These are phyloP conservation scores for Apoderus coryli DNA, from an alignment of 2,888 invertebrate species.

Conservation along the genomic window DNA sequence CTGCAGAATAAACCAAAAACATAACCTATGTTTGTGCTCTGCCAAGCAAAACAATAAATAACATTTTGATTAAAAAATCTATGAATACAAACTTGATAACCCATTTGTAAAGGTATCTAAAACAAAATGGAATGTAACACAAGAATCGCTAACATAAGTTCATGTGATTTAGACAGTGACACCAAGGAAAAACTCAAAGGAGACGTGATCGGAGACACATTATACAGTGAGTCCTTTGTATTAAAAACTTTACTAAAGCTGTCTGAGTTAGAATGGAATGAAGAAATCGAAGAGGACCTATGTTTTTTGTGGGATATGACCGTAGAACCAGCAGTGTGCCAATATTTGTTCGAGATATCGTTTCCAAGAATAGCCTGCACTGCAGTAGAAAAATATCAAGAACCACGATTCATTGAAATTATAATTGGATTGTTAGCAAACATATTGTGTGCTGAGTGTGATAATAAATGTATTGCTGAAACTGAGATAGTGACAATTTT, in stretches of 20 bases:
- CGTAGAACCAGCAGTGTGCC: slow-evolving; percentile 58
- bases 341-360: slow-evolving; percentile 51
- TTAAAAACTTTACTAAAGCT: slow-evolving; percentile 52
- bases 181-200: slow-evolving; percentile 42
- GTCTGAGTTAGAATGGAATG: slow-evolving; percentile 41
- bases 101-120: too few relatives aligned
- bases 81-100: too few relatives aligned
- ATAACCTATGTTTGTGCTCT: too few relatives aligned
- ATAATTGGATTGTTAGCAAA: slow-evolving; percentile 73
- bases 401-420: slow-evolving; percentile 57
- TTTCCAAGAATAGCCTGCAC: slow-evolving; percentile 49
- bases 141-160: slow-evolving; percentile 12
- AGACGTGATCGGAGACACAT: slow-evolving; percentile 66
- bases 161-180: slow-evolving; percentile 28
- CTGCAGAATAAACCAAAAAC: too few relatives aligned
- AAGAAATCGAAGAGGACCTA: slow-evolving; percentile 55
- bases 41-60: too few relatives aligned
- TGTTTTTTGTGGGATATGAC: slow-evolving; percentile 80
- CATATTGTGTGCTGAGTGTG: slow-evolving; percentile 49
- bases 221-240: slow-evolving; percentile 65
- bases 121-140: too few relatives aligned
- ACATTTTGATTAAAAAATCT: too few relatives aligned
- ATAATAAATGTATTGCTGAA: slow-evolving; percentile 39
- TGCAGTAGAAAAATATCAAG: slow-evolving; percentile 39
- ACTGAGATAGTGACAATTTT: slow-evolving; percentile 41